Percentiles rank a stretch among this genome's conserved stretches.
phyloP scores from a whole-genome alignment of 2,888 invertebrate genomes.

The Drosophila neonasuta region DNA sequence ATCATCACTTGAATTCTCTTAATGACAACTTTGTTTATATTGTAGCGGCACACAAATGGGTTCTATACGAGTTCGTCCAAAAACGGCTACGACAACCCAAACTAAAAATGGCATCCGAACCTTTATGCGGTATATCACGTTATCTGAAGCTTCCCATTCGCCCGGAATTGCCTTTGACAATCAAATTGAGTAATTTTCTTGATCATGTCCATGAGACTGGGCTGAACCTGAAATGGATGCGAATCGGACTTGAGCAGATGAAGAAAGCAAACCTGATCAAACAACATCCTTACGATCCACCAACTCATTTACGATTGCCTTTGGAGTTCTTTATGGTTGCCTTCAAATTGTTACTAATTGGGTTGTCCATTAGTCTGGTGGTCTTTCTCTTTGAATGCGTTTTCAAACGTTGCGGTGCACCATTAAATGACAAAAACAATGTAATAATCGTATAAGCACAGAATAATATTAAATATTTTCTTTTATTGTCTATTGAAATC shows the following conservation, averaged over 20 bases:
- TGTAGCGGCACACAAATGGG: neutral
- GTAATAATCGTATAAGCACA: conserved; percentile 8
- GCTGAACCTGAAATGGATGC: conserved; percentile 11
- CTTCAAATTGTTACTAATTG: accelerated
- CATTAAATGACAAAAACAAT: conserved; percentile 3
- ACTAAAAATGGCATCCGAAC: conserved; percentile 5
- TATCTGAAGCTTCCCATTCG: conserved; percentile 16
- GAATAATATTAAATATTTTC: neutral
- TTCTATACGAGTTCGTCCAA: conserved; percentile 18
- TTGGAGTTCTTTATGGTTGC: neutral
- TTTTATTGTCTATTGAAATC: neutral
- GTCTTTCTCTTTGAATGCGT: conserved; percentile 6
- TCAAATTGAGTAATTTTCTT: conserved; percentile 1
- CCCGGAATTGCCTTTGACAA: neutral
- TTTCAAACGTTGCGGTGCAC: neutral
- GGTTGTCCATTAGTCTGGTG: neutral
- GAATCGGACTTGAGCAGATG: conserved; percentile 18
- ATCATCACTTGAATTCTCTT: conserved; percentile 3
- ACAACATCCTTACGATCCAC: neutral
- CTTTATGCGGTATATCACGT: conserved; percentile 19
- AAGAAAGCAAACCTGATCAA: neutral
- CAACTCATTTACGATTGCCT: neutral
- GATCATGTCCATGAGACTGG: conserved; percentile 5
- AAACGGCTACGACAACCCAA: conserved; percentile 21
- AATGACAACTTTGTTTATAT: conserved; percentile 13